A percentile compares a stretch with the other conserved stretches of the same genome.
Evolutionary conservation across 2,888 invertebrate genomes (phyloP).

Genomic region (Lepeophtheirus nordmannii): DNA sequence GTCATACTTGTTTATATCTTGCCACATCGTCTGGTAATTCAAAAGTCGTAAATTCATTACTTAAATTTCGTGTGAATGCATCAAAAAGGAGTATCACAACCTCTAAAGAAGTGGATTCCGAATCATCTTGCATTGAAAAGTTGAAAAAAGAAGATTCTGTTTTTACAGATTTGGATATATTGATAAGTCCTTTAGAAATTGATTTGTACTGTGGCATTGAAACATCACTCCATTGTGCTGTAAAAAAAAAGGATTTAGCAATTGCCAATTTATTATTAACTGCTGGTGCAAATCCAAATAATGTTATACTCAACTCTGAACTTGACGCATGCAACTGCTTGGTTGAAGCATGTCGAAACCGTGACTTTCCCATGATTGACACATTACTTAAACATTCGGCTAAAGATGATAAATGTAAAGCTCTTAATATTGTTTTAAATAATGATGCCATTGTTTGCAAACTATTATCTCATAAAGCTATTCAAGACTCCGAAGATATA

Average conservation of each 20-base stretch:
- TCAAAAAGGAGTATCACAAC: conserved; percentile 34
- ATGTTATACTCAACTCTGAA: conserved; percentile 42
- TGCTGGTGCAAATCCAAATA: conserved; percentile 66
- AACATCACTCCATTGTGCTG: conserved; percentile 66
- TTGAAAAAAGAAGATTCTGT: conserved; percentile 36
- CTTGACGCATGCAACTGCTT: conserved; percentile 41
- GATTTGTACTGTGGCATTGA: conserved; percentile 60
- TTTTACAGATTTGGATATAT: conserved; percentile 29
- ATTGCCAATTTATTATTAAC: conserved; percentile 53
- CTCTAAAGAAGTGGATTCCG: conserved; percentile 40
- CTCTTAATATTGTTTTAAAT: conserved; percentile 56
- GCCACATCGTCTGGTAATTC: conserved; percentile 69
- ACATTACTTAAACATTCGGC: conserved; percentile 63
- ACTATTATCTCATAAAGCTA: conserved; percentile 70
- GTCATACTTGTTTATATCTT: conserved; percentile 76
- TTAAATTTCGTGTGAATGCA: conserved; percentile 53
- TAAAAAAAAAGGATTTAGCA: conserved; percentile 55
- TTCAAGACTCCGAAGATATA: conserved; percentile 79
- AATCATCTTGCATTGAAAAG: conserved; percentile 70
- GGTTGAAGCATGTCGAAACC: conserved; percentile 51
- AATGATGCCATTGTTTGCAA: conserved; percentile 58
- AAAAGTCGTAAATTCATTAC: conserved; percentile 56
- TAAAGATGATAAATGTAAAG: conserved; percentile 66
- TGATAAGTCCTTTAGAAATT: conserved; percentile 52
- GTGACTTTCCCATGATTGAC: conserved; percentile 56